Percentiles rank a stretch among this genome's conserved stretches.
These are phyloP conservation scores for Hipposideros armiger DNA, from an alignment of 2,113 vertebrate genomes.

Conservation along the genomic window DNA sequence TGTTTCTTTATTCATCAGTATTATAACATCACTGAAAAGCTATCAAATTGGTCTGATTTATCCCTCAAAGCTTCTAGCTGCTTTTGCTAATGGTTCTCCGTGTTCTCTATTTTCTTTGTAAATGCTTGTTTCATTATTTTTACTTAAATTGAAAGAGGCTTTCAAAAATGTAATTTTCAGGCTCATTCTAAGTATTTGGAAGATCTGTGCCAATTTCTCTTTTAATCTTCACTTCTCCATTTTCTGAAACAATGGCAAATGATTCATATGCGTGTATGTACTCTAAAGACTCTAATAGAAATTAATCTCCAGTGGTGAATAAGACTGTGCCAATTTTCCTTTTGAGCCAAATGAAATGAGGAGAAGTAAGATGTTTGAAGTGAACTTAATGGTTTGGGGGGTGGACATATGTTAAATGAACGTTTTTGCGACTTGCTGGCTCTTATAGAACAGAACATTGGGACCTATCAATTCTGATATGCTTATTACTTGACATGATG, in stretches of 20 bases:
- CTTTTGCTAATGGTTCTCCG: conserved; percentile 56
- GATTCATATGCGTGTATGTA: not conserved
- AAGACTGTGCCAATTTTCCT: conserved; percentile 47
- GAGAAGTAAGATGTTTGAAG: not conserved
- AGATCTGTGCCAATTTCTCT: conserved; percentile 60
- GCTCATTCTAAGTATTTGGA: conserved; percentile 58
- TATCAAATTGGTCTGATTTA: conserved; percentile 37
- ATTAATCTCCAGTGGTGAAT: conserved; percentile 15
- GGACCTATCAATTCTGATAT: not conserved
- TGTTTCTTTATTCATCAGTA: conserved; percentile 19
- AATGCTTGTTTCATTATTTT: conserved; percentile 73
- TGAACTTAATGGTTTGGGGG: not conserved
- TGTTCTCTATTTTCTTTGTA: conserved; percentile 57
- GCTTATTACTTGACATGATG: not conserved
- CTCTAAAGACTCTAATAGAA: not conserved
- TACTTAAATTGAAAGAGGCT: conserved; percentile 62
- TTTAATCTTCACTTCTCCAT: conserved; percentile 61
- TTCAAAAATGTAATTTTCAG: conserved; percentile 64
- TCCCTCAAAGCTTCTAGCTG: not conserved
- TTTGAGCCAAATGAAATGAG: conserved; percentile 36
- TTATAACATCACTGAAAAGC: conserved; percentile 3
- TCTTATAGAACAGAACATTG: not conserved
- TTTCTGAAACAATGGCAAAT: conserved; percentile 57
- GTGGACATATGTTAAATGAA: not conserved
- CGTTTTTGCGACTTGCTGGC: not conserved